Evolutionary conservation across 2,888 invertebrate species (phyloP).

Genomic region (Drosophila maculinotata): DNA sequence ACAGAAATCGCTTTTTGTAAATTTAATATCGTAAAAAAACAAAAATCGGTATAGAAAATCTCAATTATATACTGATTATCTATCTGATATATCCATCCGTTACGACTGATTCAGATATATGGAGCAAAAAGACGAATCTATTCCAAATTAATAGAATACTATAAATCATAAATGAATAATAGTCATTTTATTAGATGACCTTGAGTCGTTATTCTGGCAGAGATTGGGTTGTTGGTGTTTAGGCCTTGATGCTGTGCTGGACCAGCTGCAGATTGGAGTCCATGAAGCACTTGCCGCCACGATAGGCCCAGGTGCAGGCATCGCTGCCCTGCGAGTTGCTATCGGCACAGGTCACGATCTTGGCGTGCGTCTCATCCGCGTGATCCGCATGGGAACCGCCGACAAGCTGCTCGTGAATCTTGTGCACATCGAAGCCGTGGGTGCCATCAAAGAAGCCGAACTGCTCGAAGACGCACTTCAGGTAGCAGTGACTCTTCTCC

Average conservation of each 20-base stretch:
- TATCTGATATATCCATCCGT: too few species aligned
- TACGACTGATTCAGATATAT: too few species aligned
- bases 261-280: constrained; percentile 77
- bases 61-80: too few species aligned
- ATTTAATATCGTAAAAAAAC: too few species aligned
- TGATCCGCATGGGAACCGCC: constrained; percentile 74
- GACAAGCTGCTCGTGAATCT: constrained; percentile 82
- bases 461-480: constrained; percentile 83
- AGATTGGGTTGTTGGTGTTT: background rate
- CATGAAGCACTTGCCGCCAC: constrained; percentile 83
- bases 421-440: constrained; percentile 82
- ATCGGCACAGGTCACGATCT: constrained; percentile 82
- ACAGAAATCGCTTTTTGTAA: too few species aligned
- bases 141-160: too few species aligned
- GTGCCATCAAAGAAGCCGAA: constrained; percentile 82
- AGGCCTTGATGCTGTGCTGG: constrained; percentile 73
- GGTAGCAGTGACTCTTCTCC: constrained; percentile 81
- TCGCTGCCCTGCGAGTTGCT: constrained; percentile 75
- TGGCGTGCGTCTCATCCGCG: constrained; percentile 75
- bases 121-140: too few species aligned
- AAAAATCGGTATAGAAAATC: too few species aligned
- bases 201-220: constrained; percentile 5
- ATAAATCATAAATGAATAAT: too few species aligned
- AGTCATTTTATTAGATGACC: constrained; percentile 15
- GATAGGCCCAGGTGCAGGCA: constrained; percentile 82